Conservation (phyloP, 2,113 vertebrate genomes). For the Bufo gargarizans region DNA sequence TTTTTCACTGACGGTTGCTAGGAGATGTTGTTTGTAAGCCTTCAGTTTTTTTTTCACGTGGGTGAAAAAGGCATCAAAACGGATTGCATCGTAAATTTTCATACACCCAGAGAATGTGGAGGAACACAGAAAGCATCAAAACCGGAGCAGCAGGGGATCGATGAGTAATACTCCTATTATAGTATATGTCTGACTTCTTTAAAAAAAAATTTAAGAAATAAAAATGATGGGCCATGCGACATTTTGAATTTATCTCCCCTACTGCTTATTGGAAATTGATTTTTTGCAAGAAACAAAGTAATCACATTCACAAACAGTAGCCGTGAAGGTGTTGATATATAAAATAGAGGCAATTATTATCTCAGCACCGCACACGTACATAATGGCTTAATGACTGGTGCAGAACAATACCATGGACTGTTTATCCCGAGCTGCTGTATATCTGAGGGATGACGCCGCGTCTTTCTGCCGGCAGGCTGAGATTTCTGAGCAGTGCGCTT, state of each 20-base stretch:
- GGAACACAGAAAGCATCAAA: no score
- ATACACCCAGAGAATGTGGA: no score
- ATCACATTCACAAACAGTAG: not conserved
- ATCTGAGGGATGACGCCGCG: not conserved
- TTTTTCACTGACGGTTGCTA: no score
- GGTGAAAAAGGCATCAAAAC: no score
- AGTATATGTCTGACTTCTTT: no score
- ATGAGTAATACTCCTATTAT: no score
- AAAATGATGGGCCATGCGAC: not conserved
- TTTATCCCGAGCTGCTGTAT: not conserved
- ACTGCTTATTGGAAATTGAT: not conserved
- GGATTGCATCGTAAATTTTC: no score
- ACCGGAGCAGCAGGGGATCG: no score
- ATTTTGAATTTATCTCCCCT: not conserved
- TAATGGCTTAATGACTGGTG: not conserved
- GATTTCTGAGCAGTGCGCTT: slow-evolving; percentile 7
- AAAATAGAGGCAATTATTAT: not conserved
- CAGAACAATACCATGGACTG: not conserved
- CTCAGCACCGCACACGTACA: not conserved
- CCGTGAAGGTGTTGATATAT: not conserved
- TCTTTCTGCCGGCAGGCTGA: not conserved
- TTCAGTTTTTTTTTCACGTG: no score
- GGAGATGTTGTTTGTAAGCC: no score
- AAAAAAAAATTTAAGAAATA: no score
- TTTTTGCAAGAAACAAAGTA: not conserved